Conservation (phyloP, 2,797 vertebrate genomes). For the Crenuchus spilurus region DNA sequence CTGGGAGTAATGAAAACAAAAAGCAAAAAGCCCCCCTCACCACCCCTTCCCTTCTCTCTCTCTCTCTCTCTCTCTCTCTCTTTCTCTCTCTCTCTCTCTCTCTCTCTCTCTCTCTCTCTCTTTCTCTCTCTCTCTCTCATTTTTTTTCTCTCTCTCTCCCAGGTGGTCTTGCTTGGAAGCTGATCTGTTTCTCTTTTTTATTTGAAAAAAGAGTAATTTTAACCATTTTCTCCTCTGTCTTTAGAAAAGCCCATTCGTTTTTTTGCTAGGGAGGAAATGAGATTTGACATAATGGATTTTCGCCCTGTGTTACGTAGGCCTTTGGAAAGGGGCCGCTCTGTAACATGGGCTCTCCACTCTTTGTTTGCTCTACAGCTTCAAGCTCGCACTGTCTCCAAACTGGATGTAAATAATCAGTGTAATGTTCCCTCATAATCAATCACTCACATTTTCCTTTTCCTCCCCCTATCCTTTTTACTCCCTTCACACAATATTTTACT, state of each 20-base stretch:
- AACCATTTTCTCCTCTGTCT: slow-evolving; percentile 74
- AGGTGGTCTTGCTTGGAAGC: slow-evolving; percentile 64
- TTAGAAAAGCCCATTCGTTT: slow-evolving; percentile 75
- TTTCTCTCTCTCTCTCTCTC: not conserved
- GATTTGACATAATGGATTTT: slow-evolving; percentile 85
- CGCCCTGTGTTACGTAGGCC: slow-evolving; percentile 72
- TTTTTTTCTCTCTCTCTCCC: slow-evolving; percentile 59
- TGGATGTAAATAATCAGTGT: slow-evolving; percentile 62
- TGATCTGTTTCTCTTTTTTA: slow-evolving; percentile 69
- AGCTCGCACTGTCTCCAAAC: slow-evolving; percentile 60
- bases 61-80: slow-evolving; percentile 3
- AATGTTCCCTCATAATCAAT: slow-evolving; percentile 43
- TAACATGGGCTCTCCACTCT: slow-evolving; percentile 59
- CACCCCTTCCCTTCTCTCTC: not conserved
- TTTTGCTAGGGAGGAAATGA: slow-evolving; percentile 80
- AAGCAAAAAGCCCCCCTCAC: slow-evolving; percentile 40
- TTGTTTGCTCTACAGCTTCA: slow-evolving; percentile 69
- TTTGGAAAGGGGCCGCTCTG: slow-evolving; percentile 60
- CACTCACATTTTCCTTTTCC: slow-evolving; percentile 39
- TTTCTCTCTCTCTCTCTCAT: slow-evolving; percentile 29
- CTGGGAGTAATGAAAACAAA: slow-evolving; percentile 66
- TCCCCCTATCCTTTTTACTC: slow-evolving; percentile 4
- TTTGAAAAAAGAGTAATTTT: slow-evolving; percentile 69
- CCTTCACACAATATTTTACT: slow-evolving; percentile 19
- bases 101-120: slow-evolving; percentile 8